Conservation (phyloP, 2,797 vertebrate species). For the Danionella dracula region DNA sequence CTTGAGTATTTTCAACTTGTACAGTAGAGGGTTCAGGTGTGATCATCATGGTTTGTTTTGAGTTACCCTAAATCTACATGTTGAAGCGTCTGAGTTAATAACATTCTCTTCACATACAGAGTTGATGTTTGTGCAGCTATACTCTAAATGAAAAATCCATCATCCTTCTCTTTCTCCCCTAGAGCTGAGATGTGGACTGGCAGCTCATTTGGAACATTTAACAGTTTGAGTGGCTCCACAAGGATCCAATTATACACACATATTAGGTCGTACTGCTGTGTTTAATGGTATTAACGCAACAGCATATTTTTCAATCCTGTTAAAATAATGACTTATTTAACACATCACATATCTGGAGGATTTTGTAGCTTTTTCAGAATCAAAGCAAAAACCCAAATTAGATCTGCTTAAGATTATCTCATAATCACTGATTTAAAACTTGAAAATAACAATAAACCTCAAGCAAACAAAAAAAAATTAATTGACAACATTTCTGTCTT, state of each 20-base stretch:
- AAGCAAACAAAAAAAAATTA: no score
- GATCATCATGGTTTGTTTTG: no score
- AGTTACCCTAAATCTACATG: no score
- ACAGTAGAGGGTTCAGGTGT: no score
- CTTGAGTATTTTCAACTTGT: no score
- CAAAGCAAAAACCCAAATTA: no score
- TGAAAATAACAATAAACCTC: no score
- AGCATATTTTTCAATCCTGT: slow-evolving; percentile 4
- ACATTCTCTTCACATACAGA: no score
- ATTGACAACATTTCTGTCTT: no score
- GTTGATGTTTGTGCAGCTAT: not conserved
- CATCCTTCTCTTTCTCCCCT: not conserved
- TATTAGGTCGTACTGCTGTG: slow-evolving; percentile 29
- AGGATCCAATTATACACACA: slow-evolving; percentile 39
- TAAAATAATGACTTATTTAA: slow-evolving; percentile 1
- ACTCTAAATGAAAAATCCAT: not conserved
- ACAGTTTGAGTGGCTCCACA: slow-evolving; percentile 25
- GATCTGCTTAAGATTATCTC: not conserved
- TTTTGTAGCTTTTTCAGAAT: not conserved
- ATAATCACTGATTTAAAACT: no score
- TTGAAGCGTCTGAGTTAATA: no score
- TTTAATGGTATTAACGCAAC: slow-evolving; percentile 22
- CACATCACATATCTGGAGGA: not conserved
- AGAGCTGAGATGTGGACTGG: slow-evolving; percentile 23
- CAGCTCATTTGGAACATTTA: slow-evolving; percentile 7